Conservation (phyloP, 2,888 invertebrate species). For the Himalopsyche tibetana region DNA sequence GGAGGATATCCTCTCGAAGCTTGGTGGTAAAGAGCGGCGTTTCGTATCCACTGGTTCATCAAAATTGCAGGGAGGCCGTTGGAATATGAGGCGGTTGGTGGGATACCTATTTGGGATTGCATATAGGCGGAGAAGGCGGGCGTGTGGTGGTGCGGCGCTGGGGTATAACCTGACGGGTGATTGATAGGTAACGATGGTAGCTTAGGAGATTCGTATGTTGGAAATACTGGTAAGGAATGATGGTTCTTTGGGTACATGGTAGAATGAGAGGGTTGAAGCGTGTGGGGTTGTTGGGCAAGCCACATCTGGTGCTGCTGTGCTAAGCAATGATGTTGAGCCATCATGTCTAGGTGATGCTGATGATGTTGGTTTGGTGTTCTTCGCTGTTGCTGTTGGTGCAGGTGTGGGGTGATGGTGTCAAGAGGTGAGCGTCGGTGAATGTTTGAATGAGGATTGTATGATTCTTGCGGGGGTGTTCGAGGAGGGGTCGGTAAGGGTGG, state of each 20-base stretch:
- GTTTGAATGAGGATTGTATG: slow-evolving; percentile 68
- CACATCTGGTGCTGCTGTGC: slow-evolving; percentile 65
- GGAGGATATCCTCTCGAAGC: slow-evolving; percentile 74
- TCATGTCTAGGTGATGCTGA: slow-evolving; percentile 61
- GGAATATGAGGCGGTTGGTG: slow-evolving; percentile 72
- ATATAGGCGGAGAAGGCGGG: slow-evolving; percentile 74
- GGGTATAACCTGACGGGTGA: slow-evolving; percentile 70
- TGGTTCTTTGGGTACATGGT: slow-evolving; percentile 69
- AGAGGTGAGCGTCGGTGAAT: slow-evolving; percentile 73
- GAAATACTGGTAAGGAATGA: slow-evolving; percentile 59
- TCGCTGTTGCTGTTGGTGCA: slow-evolving; percentile 12
- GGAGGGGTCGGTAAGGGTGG: slow-evolving; percentile 83
- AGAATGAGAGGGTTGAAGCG: slow-evolving; percentile 68
- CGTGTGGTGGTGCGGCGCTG: slow-evolving; percentile 70
- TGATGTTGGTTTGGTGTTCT: slow-evolving; percentile 44
- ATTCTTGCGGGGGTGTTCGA: slow-evolving; percentile 82
- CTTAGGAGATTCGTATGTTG: slow-evolving; percentile 61
- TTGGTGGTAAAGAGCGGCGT: slow-evolving; percentile 82
- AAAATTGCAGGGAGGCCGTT: slow-evolving; percentile 76
- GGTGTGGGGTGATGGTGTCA: slow-evolving; percentile 69
- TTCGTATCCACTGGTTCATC: slow-evolving; percentile 86
- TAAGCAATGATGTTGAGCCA: slow-evolving; percentile 67
- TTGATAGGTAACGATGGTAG: slow-evolving; percentile 47
- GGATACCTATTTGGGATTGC: slow-evolving; percentile 75
- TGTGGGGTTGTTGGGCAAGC: slow-evolving; percentile 66